These are phyloP conservation scores for Mus minutoides DNA, from an alignment of 2,797 vertebrate species.

Conservation along the genomic window DNA sequence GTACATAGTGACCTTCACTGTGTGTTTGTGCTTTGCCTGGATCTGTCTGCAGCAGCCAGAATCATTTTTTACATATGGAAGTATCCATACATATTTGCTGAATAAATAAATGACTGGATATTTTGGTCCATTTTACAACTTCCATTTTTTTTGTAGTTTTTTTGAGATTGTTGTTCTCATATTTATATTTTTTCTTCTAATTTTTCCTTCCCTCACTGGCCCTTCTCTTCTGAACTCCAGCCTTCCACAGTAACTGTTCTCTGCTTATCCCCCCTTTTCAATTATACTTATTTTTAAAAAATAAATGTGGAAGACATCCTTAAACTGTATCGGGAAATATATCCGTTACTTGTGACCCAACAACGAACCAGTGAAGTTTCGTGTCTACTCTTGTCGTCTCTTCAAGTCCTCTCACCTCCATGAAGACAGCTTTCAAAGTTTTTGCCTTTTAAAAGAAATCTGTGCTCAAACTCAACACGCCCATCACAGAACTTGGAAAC, in stretches of 20 bases:
- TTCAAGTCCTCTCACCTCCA: not conserved
- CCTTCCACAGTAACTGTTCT: not conserved
- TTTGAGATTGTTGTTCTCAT: not conserved
- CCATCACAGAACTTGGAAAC: not conserved
- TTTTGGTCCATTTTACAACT: not conserved
- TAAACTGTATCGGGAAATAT: not conserved
- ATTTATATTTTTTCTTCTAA: not conserved
- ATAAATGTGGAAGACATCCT: not conserved
- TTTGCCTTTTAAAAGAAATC: not conserved
- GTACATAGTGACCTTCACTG: not conserved
- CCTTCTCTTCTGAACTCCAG: not conserved
- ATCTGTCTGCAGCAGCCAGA: not conserved
- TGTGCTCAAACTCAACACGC: not conserved
- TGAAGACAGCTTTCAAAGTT: not conserved
- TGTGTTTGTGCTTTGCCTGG: not conserved
- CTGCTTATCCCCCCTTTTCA: not conserved
- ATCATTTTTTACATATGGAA: not conserved
- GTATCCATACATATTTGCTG: not conserved
- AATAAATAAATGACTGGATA: not conserved
- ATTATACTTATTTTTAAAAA: constrained; percentile 25
- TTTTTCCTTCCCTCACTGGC: not conserved
- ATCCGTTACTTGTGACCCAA: not conserved
- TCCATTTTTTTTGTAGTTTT: not conserved
- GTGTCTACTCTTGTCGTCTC: not conserved
- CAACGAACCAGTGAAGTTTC: not conserved